A percentile compares a stretch with the other conserved stretches of the same genome.
These are phyloP conservation scores for Entosphenus tridentatus DNA, from an alignment of 2,113 vertebrate genomes.

Conservation along the genomic window DNA sequence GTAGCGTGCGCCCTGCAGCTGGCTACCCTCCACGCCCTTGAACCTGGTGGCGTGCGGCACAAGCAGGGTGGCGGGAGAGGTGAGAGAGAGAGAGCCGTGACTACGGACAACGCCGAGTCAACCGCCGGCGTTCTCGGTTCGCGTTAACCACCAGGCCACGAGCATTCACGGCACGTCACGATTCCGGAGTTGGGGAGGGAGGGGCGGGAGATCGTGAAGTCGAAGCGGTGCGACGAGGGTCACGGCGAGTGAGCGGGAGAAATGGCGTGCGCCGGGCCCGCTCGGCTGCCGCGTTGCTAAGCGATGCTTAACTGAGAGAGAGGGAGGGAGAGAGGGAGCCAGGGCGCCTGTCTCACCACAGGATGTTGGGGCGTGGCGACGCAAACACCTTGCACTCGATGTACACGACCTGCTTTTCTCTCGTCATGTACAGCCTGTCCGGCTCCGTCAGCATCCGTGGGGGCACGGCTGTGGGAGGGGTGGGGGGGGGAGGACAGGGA, in stretches of 20 bases:
- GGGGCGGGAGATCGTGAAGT: background rate
- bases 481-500: background rate
- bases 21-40: constrained; percentile 87
- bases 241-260: no score
- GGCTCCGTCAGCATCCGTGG: constrained; percentile 1
- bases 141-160: no score
- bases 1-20: constrained; percentile 69
- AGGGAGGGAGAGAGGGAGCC: background rate
- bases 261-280: no score
- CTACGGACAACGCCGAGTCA: background rate
- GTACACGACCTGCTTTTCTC: background rate
- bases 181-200: no score
- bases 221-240: no score
- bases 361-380: background rate
- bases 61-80: background rate
- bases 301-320: background rate
- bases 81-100: background rate
- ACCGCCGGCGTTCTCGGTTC: background rate
- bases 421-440: background rate
- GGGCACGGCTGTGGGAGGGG: background rate
- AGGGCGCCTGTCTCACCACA: background rate
- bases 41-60: constrained; percentile 34
- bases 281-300: background rate
- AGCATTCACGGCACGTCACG: background rate
- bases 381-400: constrained; percentile 5